phyloP scores from a whole-genome alignment of 2,113 vertebrate species.

The Coreoperca whiteheadi region DNA sequence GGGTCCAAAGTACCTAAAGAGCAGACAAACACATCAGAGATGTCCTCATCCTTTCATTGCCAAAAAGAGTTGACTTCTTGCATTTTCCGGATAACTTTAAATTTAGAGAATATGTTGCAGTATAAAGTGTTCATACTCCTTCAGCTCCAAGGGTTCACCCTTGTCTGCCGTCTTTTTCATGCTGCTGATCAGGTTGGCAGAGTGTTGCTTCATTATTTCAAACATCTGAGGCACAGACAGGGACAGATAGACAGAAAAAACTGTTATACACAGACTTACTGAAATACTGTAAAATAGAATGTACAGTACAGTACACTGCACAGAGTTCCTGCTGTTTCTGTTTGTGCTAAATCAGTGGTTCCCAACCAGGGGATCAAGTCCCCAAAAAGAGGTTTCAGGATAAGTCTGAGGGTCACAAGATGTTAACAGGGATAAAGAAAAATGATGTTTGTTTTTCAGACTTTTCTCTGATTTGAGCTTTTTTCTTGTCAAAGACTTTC shows the following conservation, averaged over 20 bases:
- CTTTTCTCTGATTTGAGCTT: neutral
- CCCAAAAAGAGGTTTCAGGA: neutral
- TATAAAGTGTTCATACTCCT: constrained; percentile 76
- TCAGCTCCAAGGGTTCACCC: constrained; percentile 53
- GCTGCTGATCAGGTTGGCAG: constrained; percentile 80
- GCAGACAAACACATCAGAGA: constrained; percentile 20
- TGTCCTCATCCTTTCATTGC: no score
- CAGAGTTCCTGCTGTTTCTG: neutral
- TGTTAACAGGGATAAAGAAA: neutral
- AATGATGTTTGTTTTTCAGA: neutral
- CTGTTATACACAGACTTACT: neutral
- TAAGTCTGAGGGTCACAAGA: neutral
- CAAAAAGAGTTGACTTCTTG: neutral
- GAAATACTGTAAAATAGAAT: no score
- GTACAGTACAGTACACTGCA: neutral
- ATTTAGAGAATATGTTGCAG: neutral
- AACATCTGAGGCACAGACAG: constrained; percentile 84
- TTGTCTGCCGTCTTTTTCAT: constrained; percentile 80
- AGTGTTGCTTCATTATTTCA: constrained; percentile 81
- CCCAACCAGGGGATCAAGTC: neutral
- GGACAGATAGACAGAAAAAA: neutral
- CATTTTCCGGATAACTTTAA: neutral
- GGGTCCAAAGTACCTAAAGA: constrained; percentile 72
- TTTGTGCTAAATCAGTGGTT: neutral
- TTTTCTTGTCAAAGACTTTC: neutral